A percentile compares a stretch with the other conserved stretches of the same genome.
Evolutionary conservation across 2,113 vertebrate species (phyloP).

Genomic region (Rhea pennata): DNA sequence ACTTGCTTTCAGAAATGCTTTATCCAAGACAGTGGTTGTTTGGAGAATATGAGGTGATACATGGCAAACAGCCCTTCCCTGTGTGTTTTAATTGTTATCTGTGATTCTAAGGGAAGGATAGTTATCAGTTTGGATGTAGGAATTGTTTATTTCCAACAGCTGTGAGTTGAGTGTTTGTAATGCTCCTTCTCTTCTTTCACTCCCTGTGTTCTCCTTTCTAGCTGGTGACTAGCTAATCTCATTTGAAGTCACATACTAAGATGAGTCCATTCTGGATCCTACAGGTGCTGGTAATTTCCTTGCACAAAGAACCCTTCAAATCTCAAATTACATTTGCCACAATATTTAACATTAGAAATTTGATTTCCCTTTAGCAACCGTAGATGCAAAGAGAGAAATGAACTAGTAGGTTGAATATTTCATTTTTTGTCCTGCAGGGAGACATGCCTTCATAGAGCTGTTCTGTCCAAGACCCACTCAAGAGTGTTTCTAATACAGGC

Average conservation of each 20-base stretch:
- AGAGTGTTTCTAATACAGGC: slow-evolving; percentile 47
- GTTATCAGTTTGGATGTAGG: background rate
- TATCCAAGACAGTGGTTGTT: background rate
- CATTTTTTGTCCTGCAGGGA: slow-evolving; percentile 57
- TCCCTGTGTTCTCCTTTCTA: background rate
- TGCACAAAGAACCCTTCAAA: slow-evolving; percentile 59
- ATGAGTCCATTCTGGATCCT: slow-evolving; percentile 5
- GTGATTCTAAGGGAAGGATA: background rate
- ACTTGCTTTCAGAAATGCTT: background rate
- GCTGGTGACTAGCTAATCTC: background rate
- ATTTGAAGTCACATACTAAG: background rate
- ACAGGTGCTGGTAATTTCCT: slow-evolving; percentile 46
- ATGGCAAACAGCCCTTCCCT: background rate
- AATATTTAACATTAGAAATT: slow-evolving; percentile 58
- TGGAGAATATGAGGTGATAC: background rate
- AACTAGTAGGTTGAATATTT: slow-evolving; percentile 56
- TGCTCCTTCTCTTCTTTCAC: background rate
- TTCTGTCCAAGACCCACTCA: slow-evolving; percentile 35
- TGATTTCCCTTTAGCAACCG: slow-evolving; percentile 60
- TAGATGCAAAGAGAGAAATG: slow-evolving; percentile 57
- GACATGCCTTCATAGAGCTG: slow-evolving; percentile 24
- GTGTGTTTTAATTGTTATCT: background rate
- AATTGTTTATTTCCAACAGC: slow-evolving; percentile 29
- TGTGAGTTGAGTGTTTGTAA: background rate
- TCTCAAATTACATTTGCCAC: slow-evolving; percentile 65